Conservation (phyloP, 2,888 invertebrate species). For the Drosophila nr. fundita region DNA sequence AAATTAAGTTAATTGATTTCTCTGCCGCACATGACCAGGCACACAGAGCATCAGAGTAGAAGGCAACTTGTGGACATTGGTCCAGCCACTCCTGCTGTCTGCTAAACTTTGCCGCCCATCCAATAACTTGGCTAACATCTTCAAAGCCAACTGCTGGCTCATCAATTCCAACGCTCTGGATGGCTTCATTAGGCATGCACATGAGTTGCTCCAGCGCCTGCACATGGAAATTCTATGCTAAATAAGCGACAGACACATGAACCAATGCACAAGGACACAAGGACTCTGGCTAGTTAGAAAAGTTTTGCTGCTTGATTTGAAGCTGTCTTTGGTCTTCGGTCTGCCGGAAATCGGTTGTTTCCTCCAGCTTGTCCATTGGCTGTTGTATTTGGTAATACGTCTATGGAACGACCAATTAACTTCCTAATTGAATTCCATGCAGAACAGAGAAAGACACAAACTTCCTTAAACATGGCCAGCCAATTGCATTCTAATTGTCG, state of each 20-base stretch:
- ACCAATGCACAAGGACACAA: constrained; percentile 8
- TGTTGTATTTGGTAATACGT: constrained; percentile 50
- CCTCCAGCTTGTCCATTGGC: constrained; percentile 43
- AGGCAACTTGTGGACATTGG: constrained; percentile 34
- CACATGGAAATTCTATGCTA: constrained; percentile 60
- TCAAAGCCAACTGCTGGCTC: constrained; percentile 46
- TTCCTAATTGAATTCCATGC: constrained; percentile 74
- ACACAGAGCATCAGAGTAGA: constrained; percentile 49
- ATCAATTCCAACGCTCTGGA: constrained; percentile 61
- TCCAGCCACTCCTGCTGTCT: constrained; percentile 4
- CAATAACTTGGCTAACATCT: constrained; percentile 40
- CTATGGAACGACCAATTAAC: constrained; percentile 63
- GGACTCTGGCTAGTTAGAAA: constrained; percentile 50
- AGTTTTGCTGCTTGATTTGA: constrained; percentile 78
- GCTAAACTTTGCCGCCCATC: constrained; percentile 44
- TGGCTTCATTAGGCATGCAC: constrained; percentile 79
- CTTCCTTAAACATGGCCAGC: constrained; percentile 13
- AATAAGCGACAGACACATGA: constrained; percentile 34
- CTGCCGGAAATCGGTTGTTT: constrained; percentile 70
- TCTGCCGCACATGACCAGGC: constrained; percentile 81
- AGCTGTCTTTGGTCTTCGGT: constrained; percentile 53
- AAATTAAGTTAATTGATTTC: constrained; percentile 85
- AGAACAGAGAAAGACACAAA: constrained; percentile 32
- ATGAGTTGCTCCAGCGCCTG: constrained; percentile 56
- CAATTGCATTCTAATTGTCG: constrained; percentile 60